phyloP scores from a whole-genome alignment of 2,797 vertebrate genomes.

The Gymnocypris eckloni region DNA sequence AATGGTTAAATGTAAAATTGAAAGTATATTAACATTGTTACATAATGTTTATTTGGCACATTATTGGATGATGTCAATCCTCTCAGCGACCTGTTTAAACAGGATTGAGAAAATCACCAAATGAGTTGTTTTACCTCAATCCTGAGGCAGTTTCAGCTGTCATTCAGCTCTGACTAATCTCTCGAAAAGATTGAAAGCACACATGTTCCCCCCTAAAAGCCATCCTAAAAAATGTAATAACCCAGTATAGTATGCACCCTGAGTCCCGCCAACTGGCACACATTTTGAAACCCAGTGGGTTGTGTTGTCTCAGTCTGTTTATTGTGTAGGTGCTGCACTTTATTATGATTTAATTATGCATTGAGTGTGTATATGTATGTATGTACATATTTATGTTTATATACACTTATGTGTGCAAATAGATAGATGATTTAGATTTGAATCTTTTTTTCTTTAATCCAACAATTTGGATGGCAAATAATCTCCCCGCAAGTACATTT shows the following conservation, averaged over 20 bases:
- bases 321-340: neutral
- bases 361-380: neutral
- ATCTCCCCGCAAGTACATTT: neutral
- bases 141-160: conserved; percentile 33
- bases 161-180: conserved; percentile 36
- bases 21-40: neutral
- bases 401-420: neutral
- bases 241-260: conserved; percentile 35
- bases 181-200: conserved; percentile 30
- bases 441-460: neutral
- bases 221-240: conserved; percentile 42
- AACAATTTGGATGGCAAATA: neutral
- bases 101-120: conserved; percentile 17
- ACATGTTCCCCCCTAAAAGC: conserved; percentile 36
- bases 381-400: too few relatives aligned
- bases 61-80: neutral
- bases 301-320: neutral
- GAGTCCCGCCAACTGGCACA: conserved; percentile 30
- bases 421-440: neutral
- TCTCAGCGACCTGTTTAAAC: conserved; percentile 8
- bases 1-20: neutral
- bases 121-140: conserved; percentile 17
- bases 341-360: too few relatives aligned
- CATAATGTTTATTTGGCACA: neutral
- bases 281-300: conserved; percentile 19